Conservation (phyloP, 2,113 vertebrate genomes). For the Hassar affinis region DNA sequence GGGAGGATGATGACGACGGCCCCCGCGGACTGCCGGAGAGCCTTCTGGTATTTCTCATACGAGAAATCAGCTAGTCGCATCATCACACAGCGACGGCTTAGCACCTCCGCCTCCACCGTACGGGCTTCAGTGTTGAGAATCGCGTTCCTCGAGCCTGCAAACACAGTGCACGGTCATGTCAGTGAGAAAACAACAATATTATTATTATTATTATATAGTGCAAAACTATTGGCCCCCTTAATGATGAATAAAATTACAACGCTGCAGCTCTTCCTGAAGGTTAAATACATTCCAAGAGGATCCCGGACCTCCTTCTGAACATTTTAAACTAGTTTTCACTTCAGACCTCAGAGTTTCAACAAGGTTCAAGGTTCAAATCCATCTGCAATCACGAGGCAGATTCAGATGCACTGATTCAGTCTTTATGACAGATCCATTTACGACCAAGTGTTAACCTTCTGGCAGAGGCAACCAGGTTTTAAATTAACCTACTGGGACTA, state of each 20-base stretch:
- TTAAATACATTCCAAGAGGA: not conserved
- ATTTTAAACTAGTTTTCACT: not conserved
- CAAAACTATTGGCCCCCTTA: not conserved
- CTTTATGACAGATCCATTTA: not conserved
- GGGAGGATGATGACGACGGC: constrained; percentile 96
- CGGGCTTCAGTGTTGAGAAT: constrained; percentile 96
- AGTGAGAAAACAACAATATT: not conserved
- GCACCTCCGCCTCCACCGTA: constrained; percentile 88
- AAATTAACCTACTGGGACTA: not conserved
- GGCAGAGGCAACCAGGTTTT: not conserved
- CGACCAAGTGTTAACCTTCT: not conserved
- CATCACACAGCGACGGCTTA: constrained; percentile 95
- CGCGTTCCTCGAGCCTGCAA: constrained; percentile 87
- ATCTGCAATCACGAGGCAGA: no score
- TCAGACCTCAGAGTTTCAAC: not conserved
- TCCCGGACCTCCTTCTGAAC: not conserved
- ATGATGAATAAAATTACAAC: not conserved
- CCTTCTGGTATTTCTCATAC: constrained; percentile 92
- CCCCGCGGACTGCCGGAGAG: constrained; percentile 89
- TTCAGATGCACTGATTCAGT: not conserved
- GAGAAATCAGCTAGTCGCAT: constrained; percentile 93
- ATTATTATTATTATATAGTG: no score
- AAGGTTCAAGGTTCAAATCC: not conserved
- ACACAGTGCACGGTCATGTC: not conserved
- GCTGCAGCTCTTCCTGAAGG: not conserved